Evolutionary conservation across 2,888 invertebrate genomes (phyloP).

Genomic region (Petrolisthes manimaculis): DNA sequence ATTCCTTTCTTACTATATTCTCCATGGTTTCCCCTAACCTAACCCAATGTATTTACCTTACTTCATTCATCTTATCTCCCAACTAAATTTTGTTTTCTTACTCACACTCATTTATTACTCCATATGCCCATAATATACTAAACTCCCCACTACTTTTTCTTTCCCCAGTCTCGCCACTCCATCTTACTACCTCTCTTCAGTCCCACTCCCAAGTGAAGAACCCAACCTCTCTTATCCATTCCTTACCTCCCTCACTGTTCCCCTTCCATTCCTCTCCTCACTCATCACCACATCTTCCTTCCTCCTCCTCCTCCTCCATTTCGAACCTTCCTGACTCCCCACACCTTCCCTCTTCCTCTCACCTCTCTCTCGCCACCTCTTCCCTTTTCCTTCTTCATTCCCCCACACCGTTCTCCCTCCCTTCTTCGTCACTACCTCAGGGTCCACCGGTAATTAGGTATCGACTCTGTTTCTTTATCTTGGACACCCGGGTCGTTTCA

Average conservation of each 20-base stretch:
- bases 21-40: no score
- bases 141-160: background rate
- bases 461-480: no score
- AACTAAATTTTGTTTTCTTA: no score
- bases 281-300: background rate
- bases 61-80: no score
- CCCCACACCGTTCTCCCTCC: background rate
- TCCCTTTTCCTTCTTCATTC: background rate
- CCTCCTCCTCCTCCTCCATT: background rate
- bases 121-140: no score
- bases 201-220: background rate
- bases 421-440: background rate
- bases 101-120: no score
- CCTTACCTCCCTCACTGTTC: background rate
- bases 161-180: background rate
- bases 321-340: background rate
- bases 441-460: no score
- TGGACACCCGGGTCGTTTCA: no score
- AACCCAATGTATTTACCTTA: no score
- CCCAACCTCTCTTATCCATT: background rate
- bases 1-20: no score
- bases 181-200: background rate
- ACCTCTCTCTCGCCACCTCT: background rate
- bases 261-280: constrained; percentile 2
- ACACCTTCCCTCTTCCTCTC: background rate